A percentile compares a stretch with the other conserved stretches of the same genome.
These are phyloP conservation scores for Chiroxiphia lanceolata DNA, from an alignment of 2,797 vertebrate species.

Conservation along the genomic window DNA sequence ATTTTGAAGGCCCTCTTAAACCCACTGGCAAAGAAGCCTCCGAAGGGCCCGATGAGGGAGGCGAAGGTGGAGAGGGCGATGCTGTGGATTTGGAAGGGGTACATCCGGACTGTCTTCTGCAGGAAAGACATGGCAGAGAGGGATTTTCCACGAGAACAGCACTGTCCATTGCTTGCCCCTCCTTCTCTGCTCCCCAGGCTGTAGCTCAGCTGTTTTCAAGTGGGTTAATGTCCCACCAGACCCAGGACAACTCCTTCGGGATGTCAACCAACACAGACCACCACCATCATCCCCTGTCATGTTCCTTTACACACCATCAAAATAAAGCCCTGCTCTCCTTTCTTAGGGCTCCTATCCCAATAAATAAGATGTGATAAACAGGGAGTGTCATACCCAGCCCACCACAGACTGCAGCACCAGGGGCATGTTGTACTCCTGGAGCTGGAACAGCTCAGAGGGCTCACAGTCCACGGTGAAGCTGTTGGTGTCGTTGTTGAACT, in stretches of 20 bases:
- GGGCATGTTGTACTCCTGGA: slow-evolving; percentile 91
- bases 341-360: background rate
- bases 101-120: slow-evolving; percentile 90
- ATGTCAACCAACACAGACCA: background rate
- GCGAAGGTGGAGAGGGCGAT: slow-evolving; percentile 94
- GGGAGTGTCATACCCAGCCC: slow-evolving; percentile 84
- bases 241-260: background rate
- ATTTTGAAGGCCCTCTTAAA: slow-evolving; percentile 99
- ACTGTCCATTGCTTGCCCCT: background rate
- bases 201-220: background rate
- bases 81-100: slow-evolving; percentile 99
- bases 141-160: background rate
- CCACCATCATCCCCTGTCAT: background rate
- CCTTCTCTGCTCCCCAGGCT: background rate
- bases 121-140: background rate
- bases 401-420: slow-evolving; percentile 83
- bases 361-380: background rate
- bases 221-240: background rate
- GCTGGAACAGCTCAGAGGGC: slow-evolving; percentile 91
- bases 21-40: slow-evolving; percentile 97
- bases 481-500: slow-evolving; percentile 96
- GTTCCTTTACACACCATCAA: background rate
- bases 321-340: background rate
- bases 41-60: slow-evolving; percentile 95
- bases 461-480: slow-evolving; percentile 95